These are phyloP conservation scores for Leucophenga maculata DNA, from an alignment of 2,888 invertebrate genomes.

Conservation along the genomic window DNA sequence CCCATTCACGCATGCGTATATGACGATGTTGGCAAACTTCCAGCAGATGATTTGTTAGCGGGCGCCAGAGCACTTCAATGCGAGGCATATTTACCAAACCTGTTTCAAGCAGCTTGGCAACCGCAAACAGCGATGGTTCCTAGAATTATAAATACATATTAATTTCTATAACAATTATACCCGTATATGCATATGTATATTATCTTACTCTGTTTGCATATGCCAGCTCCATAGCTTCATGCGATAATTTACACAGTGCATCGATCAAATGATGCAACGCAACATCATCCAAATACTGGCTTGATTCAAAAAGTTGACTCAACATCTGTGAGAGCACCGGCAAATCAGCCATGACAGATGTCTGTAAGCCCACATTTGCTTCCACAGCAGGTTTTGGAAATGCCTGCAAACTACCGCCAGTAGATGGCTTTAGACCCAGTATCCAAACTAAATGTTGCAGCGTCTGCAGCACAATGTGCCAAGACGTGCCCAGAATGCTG, in stretches of 20 bases:
- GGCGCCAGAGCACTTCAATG: slow-evolving; percentile 95
- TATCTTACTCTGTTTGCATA: slow-evolving; percentile 88
- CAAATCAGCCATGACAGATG: slow-evolving; percentile 96
- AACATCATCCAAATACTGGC: slow-evolving; percentile 93
- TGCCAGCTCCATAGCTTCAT: slow-evolving; percentile 97
- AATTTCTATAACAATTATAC: slow-evolving; percentile 2
- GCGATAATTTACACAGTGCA: slow-evolving; percentile 94
- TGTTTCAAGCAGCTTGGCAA: slow-evolving; percentile 98
- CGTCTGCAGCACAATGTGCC: slow-evolving; percentile 96
- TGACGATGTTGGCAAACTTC: slow-evolving; percentile 97
- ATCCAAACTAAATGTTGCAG: slow-evolving; percentile 96
- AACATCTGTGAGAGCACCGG: slow-evolving; percentile 93
- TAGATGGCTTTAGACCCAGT: slow-evolving; percentile 93
- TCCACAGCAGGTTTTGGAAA: slow-evolving; percentile 82
- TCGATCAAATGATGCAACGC: slow-evolving; percentile 96
- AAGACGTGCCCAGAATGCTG: slow-evolving; percentile 90
- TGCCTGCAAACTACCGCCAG: slow-evolving; percentile 92
- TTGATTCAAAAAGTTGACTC: slow-evolving; percentile 94
- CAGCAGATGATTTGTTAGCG: slow-evolving; percentile 94
- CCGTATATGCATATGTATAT: not conserved
- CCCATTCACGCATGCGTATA: slow-evolving; percentile 96
- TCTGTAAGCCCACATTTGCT: slow-evolving; percentile 88
- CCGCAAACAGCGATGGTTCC: slow-evolving; percentile 97
- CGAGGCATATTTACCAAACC: slow-evolving; percentile 94
- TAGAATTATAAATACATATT: slow-evolving; percentile 60